Evolutionary conservation across 1,140 invertebrate genomes (phyloP), one percentile per base, ranked within the genome.

Genomic region (Lethocerus indicus): DNA sequence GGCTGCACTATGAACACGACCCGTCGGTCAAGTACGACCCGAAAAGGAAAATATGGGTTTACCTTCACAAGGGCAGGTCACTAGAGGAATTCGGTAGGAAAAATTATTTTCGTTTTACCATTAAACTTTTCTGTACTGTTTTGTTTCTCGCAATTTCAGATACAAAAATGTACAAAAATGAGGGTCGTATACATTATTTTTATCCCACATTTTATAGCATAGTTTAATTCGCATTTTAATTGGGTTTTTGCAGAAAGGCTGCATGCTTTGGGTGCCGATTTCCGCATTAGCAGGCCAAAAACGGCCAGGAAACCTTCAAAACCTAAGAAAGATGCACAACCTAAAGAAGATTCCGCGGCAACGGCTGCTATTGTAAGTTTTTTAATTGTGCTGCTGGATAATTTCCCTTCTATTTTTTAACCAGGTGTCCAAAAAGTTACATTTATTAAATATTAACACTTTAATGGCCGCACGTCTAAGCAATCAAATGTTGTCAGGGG

Each of bases 11-110:
- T 44, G 87, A 90, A 60, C 69, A 81, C 48, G 87, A 92, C 71
- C 87, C 88, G 0, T 91, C 87, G 61, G 87, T 92, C 1, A 82
- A 87, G 59, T 92, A 90, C 64, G 87, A 92, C 62, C 78, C 83
- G 0, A 82, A 84, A 57, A 69, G 82, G 6, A 92, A 92, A 66
- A 77, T 87, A 13, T 93, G 89, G 89, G 80, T 91, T 28, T 91
- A 92, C 66, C 66, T 91, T 43, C 88, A 93, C 64, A 70, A 83
- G 37, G 81, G 73, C 64, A 65, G 83, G 49, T 75, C 76, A 12
- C 78, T 83, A 62, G 74, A 81, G 54, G 83, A 87, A 64, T 86
- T 86, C 65, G 83, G 59, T 61, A 44, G 52, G 51, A 39, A 32
- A 12, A 24, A 52, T 18, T 36, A 44, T 44, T 12, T 21, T 13